phyloP scores from a whole-genome alignment of 2,888 invertebrate species.

The Horisme vitalbata region DNA sequence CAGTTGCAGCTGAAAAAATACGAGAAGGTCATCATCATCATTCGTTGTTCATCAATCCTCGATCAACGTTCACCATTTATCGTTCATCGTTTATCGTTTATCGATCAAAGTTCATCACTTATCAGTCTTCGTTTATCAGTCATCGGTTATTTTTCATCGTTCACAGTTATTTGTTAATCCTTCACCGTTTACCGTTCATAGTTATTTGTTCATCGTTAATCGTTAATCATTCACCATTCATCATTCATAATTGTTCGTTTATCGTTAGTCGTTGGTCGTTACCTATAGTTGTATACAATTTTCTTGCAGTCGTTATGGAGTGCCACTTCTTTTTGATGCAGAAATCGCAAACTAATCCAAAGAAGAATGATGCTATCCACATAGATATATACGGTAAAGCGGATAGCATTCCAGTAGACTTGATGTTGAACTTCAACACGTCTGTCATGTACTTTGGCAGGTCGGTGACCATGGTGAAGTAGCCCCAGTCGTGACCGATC shows the following conservation, averaged over 20 bases:
- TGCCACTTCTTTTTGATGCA: slow-evolving; percentile 83
- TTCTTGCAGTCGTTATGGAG: slow-evolving; percentile 81
- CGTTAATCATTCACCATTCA: too few relatives aligned
- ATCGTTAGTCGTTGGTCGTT: slow-evolving; percentile 45
- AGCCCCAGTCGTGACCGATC: slow-evolving; percentile 87
- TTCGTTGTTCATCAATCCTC: too few relatives aligned
- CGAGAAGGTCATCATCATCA: too few relatives aligned
- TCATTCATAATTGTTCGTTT: too few relatives aligned
- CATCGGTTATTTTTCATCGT: too few relatives aligned
- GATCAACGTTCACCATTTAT: too few relatives aligned
- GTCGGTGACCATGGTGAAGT: slow-evolving; percentile 88
- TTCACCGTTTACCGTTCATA: too few relatives aligned
- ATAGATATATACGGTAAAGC: slow-evolving; percentile 86
- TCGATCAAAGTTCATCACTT: too few relatives aligned
- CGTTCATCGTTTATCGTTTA: too few relatives aligned
- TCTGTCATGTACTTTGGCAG: slow-evolving; percentile 87
- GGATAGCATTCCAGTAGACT: slow-evolving; percentile 84
- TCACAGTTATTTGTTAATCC: too few relatives aligned
- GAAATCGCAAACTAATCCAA: slow-evolving; percentile 87
- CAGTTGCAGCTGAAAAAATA: slow-evolving; percentile 80
- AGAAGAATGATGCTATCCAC: slow-evolving; percentile 85
- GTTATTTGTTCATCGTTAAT: too few relatives aligned
- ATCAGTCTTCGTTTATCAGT: too few relatives aligned
- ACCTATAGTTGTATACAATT: slow-evolving; percentile 87
- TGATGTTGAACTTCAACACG: slow-evolving; percentile 85